These are phyloP conservation scores for Crotalus horridus DNA, from an alignment of 2,113 vertebrate genomes.

Conservation along the genomic window DNA sequence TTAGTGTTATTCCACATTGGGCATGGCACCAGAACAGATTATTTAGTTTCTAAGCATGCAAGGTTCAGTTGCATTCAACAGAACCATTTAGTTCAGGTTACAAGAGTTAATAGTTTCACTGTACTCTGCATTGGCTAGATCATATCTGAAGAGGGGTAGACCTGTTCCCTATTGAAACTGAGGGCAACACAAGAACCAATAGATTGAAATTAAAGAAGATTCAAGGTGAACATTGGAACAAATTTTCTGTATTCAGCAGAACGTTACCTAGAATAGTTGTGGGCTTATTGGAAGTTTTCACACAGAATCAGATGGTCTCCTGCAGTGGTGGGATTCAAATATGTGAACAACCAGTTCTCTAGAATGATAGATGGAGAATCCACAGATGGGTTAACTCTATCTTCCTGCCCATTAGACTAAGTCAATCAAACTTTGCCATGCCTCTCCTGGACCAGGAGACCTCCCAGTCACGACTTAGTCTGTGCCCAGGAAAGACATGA, in stretches of 20 bases:
- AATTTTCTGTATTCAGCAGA: not conserved
- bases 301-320: not conserved
- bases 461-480: too few relatives aligned
- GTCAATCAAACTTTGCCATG: too few relatives aligned
- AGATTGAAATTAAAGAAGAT: not conserved
- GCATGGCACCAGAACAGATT: not conserved
- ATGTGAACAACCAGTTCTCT: too few relatives aligned
- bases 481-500: too few relatives aligned
- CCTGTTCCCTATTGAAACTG: not conserved
- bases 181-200: not conserved
- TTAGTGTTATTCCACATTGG: not conserved
- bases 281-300: not conserved
- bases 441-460: too few relatives aligned
- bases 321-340: not conserved
- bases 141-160: not conserved
- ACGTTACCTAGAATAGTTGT: not conserved
- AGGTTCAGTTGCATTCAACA: not conserved
- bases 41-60: not conserved
- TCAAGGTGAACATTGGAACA: not conserved
- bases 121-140: not conserved
- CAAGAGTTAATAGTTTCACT: not conserved
- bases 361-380: too few relatives aligned
- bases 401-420: too few relatives aligned
- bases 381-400: too few relatives aligned
- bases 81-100: not conserved